phyloP scores from a whole-genome alignment of 2,797 vertebrate species.

The Liasis olivaceus region DNA sequence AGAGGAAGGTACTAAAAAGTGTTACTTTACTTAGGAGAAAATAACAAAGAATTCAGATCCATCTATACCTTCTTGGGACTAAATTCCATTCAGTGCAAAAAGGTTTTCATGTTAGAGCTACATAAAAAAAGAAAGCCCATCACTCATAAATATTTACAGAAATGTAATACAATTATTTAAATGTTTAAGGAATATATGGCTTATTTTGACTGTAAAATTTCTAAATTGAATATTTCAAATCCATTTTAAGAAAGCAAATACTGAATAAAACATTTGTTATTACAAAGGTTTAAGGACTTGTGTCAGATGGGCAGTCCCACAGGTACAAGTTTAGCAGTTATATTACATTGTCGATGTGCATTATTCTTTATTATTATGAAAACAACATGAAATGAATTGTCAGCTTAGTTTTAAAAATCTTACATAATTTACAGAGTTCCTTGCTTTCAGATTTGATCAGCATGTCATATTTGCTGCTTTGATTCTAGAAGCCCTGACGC shows the following conservation, averaged over 20 bases:
- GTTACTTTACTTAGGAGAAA: too few relatives aligned
- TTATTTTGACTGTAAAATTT: conserved; percentile 60
- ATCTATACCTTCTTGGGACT: too few relatives aligned
- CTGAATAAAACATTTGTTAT: conserved; percentile 24
- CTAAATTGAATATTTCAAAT: conserved; percentile 48
- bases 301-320: conserved; percentile 22
- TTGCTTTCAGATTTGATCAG: conserved; percentile 15
- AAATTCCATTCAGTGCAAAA: too few relatives aligned
- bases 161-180: conserved; percentile 57
- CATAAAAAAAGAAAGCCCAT: conserved; percentile 48
- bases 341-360: background rate
- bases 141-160: conserved; percentile 61
- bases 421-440: background rate
- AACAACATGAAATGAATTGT: conserved; percentile 24
- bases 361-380: conserved; percentile 1
- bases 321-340: conserved; percentile 37
- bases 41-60: too few relatives aligned
- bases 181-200: conserved; percentile 60
- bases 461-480: conserved; percentile 44
- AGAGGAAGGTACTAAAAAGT: too few relatives aligned
- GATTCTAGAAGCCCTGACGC: conserved; percentile 36
- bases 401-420: conserved; percentile 34
- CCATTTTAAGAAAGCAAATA: conserved; percentile 35
- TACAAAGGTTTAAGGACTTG: conserved; percentile 42
- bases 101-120: background rate